phyloP scores from a whole-genome alignment of 2,888 invertebrate species.

The Trichacis sp. region DNA sequence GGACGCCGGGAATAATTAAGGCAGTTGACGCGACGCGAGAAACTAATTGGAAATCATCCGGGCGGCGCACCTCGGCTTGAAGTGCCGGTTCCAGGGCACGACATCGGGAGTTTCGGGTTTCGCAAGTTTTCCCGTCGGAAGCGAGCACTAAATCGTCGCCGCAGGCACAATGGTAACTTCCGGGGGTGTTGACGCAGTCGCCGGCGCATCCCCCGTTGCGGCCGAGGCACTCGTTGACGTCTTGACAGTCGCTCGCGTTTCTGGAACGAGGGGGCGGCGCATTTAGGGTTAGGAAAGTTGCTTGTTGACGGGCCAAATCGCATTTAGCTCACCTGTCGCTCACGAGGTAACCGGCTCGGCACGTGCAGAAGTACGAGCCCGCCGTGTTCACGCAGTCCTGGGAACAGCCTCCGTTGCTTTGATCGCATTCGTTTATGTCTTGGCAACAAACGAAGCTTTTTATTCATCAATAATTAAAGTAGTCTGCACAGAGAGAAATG shows the following conservation, averaged over 20 bases:
- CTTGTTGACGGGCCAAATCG: slow-evolving; percentile 17
- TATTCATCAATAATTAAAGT: too few species aligned
- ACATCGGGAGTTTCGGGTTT: slow-evolving; percentile 53
- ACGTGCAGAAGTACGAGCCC: slow-evolving; percentile 63
- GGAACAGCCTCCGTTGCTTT: slow-evolving; percentile 62
- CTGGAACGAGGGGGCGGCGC: slow-evolving; percentile 38
- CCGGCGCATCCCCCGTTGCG: slow-evolving; percentile 65
- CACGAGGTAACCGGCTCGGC: slow-evolving; percentile 55
- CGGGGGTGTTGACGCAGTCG: slow-evolving; percentile 66
- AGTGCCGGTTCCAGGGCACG: slow-evolving; percentile 52
- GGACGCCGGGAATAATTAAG: slow-evolving; percentile 25
- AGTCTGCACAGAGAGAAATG: too few species aligned
- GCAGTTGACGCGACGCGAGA: slow-evolving; percentile 17
- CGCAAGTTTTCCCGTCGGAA: slow-evolving; percentile 60
- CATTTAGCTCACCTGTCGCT: slow-evolving; percentile 51
- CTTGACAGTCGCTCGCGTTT: slow-evolving; percentile 62
- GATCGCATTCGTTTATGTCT: slow-evolving; percentile 67
- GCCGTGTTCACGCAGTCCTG: slow-evolving; percentile 65
- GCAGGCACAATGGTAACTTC: slow-evolving; percentile 65
- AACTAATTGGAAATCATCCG: slow-evolving; percentile 29
- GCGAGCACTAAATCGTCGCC: slow-evolving; percentile 60
- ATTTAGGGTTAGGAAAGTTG: background rate
- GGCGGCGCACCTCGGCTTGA: slow-evolving; percentile 55
- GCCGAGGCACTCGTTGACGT: slow-evolving; percentile 65
- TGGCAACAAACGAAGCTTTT: slow-evolving; percentile 15